Percentiles rank a stretch among this genome's conserved stretches.
phyloP scores from a whole-genome alignment of 2,797 vertebrate species.

The Menidia menidia region DNA sequence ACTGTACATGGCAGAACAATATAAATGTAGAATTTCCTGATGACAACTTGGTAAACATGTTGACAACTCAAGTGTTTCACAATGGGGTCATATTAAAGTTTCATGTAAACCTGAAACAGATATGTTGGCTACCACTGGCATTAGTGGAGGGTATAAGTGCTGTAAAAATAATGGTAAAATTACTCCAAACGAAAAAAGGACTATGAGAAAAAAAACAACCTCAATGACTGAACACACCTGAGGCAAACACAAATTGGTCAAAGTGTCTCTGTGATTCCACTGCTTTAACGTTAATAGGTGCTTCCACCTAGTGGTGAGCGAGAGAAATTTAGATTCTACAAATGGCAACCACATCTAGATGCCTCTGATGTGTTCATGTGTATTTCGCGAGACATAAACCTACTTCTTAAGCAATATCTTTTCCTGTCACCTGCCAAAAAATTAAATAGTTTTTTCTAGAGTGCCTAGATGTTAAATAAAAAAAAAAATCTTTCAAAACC shows the following conservation, averaged over 20 bases:
- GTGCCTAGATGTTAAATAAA: not conserved
- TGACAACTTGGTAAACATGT: constrained; percentile 51
- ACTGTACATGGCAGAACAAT: constrained; percentile 35
- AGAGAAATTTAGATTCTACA: constrained; percentile 9
- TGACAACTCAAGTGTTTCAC: constrained; percentile 16
- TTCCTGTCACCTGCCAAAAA: not conserved
- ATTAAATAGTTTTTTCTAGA: not conserved
- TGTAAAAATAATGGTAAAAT: constrained; percentile 30
- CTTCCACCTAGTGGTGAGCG: constrained; percentile 70
- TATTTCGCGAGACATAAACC: constrained; percentile 10
- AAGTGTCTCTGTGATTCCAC: not conserved
- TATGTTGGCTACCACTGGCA: constrained; percentile 15
- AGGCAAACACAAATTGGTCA: not conserved
- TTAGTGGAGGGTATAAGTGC: constrained; percentile 7
- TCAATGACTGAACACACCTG: not conserved
- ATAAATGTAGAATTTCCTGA: constrained; percentile 32
- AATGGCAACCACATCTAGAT: constrained; percentile 15
- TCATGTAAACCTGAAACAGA: constrained; percentile 43
- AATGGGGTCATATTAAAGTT: constrained; percentile 23
- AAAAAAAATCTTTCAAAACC: no score
- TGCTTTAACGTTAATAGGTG: constrained; percentile 30
- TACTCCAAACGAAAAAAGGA: not conserved
- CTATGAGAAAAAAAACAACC: constrained; percentile 9
- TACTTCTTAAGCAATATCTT: not conserved
- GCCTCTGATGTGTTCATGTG: not conserved